Percentiles rank a stretch among this genome's conserved stretches.
Conservation (phyloP, 2,113 vertebrate species). For the Tinamus guttatus region DNA sequence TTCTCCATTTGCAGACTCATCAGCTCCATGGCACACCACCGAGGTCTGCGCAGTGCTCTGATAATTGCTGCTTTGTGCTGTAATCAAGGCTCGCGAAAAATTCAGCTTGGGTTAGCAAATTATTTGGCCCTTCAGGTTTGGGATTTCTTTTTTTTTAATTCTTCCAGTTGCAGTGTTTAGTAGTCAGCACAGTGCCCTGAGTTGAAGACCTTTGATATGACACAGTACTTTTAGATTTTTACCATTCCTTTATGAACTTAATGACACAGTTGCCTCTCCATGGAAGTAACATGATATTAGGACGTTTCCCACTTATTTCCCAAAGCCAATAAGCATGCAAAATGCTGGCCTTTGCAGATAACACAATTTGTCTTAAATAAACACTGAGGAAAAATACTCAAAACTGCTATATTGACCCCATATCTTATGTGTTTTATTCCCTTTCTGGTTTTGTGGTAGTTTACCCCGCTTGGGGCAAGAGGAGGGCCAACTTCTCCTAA, state of each 20-base stretch:
- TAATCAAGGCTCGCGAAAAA: neutral
- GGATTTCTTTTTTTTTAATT: neutral
- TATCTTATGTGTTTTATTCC: fast-evolving
- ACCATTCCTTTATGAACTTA: neutral
- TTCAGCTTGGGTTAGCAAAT: neutral
- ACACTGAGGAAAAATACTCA: neutral
- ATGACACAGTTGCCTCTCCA: neutral
- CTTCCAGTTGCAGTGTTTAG: neutral
- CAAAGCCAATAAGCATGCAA: neutral
- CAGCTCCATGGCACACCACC: neutral
- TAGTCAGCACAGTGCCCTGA: neutral
- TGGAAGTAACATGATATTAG: neutral
- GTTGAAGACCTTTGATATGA: neutral
- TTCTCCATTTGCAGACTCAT: neutral
- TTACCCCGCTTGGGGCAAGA: neutral
- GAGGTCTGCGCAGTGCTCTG: neutral
- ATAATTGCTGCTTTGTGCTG: neutral
- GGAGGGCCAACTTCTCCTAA: neutral
- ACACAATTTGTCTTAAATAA: neutral
- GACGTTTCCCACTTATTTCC: neutral
- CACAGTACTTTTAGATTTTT: neutral
- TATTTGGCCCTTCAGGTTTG: neutral
- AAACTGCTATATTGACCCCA: neutral
- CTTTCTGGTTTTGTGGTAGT: neutral
- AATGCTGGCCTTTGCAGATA: neutral